Base-by-base conservation (phyloP, 1,140 invertebrate species). In the Lineus longissimus region DNA sequence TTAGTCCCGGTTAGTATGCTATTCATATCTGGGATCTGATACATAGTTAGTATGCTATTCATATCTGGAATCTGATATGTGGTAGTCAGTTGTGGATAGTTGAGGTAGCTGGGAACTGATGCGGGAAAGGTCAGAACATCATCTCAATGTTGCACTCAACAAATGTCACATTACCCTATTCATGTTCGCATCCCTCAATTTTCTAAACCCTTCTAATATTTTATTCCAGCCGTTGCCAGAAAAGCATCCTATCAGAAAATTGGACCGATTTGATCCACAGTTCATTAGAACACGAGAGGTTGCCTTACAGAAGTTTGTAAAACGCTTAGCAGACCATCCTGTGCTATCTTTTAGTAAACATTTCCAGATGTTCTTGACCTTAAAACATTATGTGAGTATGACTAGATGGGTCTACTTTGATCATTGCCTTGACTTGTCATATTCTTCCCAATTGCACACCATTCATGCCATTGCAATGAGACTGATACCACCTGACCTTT, bases 231-330 rank as follows among this genome's bases (percentile, higher is more conserved):
- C 89, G 23, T 82, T 91, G 71, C 89, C 89, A 59, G 88, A 86
- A 61, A 90, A 90, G 72, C 89, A 90, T 76, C 86, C 87, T 19
- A 70, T 91, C 29, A 79, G 89, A 54, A 87, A 86, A 72, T 73
- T 91, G 59, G 89, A 90, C 79, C 82, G 89, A 51, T 91, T 90
- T 78, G 89, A 88, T 66, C 87, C 87, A 76, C 88, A 90, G 69
- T 91, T 91, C 78, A 86, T 91, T 55, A 78, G 87, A 65, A 84
- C 86, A 27, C 79, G 89, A 70, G 89, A 89, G 86, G 85, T 85
- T 63, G 81, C 88, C n/a, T 80, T 91, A 31, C 86, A 90, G 72
- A 83, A 87, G 64, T 91, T 90, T 78, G 79, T 91, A 9, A 86
- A 86, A 51, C 79, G 87, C 54, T 69, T 88, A 17, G 83, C 85